These are phyloP conservation scores for Tiliqua scincoides DNA, from an alignment of 2,113 vertebrate species.

Conservation along the genomic window DNA sequence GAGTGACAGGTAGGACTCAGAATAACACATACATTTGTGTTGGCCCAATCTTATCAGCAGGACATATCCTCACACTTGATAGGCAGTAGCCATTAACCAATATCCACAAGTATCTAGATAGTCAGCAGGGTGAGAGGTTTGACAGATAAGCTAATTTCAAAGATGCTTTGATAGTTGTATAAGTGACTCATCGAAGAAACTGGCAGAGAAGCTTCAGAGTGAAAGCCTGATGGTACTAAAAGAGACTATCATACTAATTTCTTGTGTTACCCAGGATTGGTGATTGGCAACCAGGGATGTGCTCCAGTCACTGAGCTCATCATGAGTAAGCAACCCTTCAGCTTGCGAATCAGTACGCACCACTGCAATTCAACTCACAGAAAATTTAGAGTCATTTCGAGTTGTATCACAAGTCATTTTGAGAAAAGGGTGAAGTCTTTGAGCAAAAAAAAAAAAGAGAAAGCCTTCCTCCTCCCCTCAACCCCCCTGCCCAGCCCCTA, in stretches of 20 bases:
- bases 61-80: constrained; percentile 23
- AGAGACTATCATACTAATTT: background rate
- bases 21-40: constrained; percentile 36
- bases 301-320: no score
- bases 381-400: no score
- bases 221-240: constrained; percentile 15
- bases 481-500: no score
- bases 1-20: constrained; percentile 30
- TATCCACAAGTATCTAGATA: constrained; percentile 11
- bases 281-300: no score
- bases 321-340: no score
- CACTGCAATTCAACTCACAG: no score
- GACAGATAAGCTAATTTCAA: constrained; percentile 36
- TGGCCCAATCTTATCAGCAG: constrained; percentile 32
- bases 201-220: constrained; percentile 32
- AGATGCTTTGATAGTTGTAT: fast-evolving
- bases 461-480: no score
- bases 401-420: no score
- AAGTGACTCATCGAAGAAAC: constrained; percentile 14
- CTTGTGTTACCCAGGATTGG: background rate
- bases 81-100: constrained; percentile 13
- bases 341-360: no score
- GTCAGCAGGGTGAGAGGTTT: background rate
- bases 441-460: no score
- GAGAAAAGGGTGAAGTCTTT: no score